These are phyloP conservation scores for Astyanax mexicanus DNA, from an alignment of 2,797 vertebrate genomes.

Conservation along the genomic window DNA sequence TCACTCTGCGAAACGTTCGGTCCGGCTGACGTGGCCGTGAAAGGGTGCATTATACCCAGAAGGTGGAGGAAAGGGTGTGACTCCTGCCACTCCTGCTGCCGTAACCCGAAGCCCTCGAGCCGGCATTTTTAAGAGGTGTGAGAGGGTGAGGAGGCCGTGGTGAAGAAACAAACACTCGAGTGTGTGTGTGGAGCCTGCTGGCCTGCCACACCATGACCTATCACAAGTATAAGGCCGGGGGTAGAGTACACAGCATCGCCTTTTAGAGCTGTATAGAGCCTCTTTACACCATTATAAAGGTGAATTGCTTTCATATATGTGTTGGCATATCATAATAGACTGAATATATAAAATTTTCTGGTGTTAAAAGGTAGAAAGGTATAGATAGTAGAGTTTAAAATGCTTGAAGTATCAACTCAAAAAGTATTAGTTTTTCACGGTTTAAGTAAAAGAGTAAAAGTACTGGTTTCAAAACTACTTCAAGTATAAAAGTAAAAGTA, in stretches of 20 bases:
- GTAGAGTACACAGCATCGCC: conserved; percentile 54
- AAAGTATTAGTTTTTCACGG: too few relatives aligned
- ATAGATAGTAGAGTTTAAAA: too few relatives aligned
- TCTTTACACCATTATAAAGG: not conserved
- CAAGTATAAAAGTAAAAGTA: too few relatives aligned
- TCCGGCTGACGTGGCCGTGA: conserved; percentile 64
- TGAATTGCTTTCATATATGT: not conserved
- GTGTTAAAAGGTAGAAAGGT: too few relatives aligned
- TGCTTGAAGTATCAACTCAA: too few relatives aligned
- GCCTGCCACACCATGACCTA: conserved; percentile 34
- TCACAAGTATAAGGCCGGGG: conserved; percentile 66
- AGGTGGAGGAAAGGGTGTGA: conserved; percentile 43
- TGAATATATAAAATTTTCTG: too few relatives aligned
- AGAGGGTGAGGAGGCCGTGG: conserved; percentile 64
- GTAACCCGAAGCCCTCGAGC: conserved; percentile 59
- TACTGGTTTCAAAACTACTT: too few relatives aligned
- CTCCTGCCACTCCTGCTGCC: conserved; percentile 52
- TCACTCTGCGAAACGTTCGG: conserved; percentile 60
- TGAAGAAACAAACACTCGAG: conserved; percentile 67
- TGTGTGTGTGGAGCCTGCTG: conserved; percentile 60
- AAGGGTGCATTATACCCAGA: conserved; percentile 69
- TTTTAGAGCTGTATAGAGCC: not conserved
- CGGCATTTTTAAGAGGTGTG: conserved; percentile 70
- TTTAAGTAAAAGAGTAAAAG: too few relatives aligned
- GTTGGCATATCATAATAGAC: not conserved